Evolutionary conservation across 2,113 vertebrate genomes (phyloP), one percentile per base, ranked within the genome.

Genomic region (Notechis scutatus): DNA sequence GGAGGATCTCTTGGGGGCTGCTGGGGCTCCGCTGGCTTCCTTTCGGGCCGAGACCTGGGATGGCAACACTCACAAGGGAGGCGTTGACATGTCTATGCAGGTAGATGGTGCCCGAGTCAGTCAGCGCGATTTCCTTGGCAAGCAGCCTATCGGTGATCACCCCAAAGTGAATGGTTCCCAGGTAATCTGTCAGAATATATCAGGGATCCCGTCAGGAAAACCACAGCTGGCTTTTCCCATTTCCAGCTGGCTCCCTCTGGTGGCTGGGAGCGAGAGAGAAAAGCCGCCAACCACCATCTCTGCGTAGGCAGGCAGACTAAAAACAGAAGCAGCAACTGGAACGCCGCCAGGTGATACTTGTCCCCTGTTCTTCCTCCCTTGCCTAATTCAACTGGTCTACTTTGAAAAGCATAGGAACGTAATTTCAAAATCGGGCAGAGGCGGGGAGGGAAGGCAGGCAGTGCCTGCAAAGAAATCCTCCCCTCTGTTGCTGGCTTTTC

Each of bases 31-130:
- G 45, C 42, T 39, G 3, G 34, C 61, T 52, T 23, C 0, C 3
- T 20, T 11, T 34, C 15, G 5, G 23, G 42, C 93, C 24, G 88
- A 0, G 87, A 92, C 91, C 0, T 50, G 85, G 91, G 96, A 94
- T 90, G 61, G 90, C n/a, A 88, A 61, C 92, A 98, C 98, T 98
- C 97, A 99, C 99, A 96, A 99, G 97, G 87, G 99, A 99, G 47
- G 98, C 97, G 97, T 99, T 99, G 94, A 98, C 97, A 91, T 98
- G 98, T 92, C 99, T 98, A 96, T 99, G 98, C 95, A 99, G 97
- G 96, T 99, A 99, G 94, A 99, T 97, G 0, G 97, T 98, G 97
- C 98, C 98, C 26, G 99, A 98, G 55, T 97, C 97, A 89, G 92
- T 96, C 92, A 99, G 93, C 0, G 98, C 98, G 93, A 99, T 97